Evolutionary conservation across 2,888 invertebrate species (phyloP), one percentile per base, ranked within the genome.

Genomic region (Apamea anceps): DNA sequence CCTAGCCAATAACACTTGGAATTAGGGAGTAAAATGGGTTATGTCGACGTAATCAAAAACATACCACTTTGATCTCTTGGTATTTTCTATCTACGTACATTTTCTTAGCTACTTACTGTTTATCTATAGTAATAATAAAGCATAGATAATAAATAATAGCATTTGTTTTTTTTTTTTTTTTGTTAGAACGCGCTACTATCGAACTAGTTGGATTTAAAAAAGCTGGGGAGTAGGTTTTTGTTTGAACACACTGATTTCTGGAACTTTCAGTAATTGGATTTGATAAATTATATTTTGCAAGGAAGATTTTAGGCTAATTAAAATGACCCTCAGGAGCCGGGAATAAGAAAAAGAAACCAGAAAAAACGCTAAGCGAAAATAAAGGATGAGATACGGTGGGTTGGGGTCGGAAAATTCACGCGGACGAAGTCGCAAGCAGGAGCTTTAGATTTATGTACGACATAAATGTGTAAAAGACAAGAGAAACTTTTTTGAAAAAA

Each of bases 1-100:
- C 54, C 7, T 28, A 28, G 37, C 18, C 60, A 54, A 74, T 51
- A 74, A 42, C 13, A 76, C 57, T 80, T 57, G 2, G 48, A 28
- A 18, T 63, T 28, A 25, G 48, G 28, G 15, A 60, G 13, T 68
- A 63, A 21, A 80, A 57, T 62, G 15, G 51, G n/a, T 37, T 76
- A 45, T 66, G 10, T n/a, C 0, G 8, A 75, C 45, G 45, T 63
- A 13, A 37, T 68, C 18, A 25, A 62, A 68, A 80, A 67, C 1
- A 6, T 8, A 15, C 13, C 2, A 18, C 5, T 7, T 48, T 32
- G 4, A 45, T 15, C 1, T 57, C 10, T 37, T 77, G 1, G 42
- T 21, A 28, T 75, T 51, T 75, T 28, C 5, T 57, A 37, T 18
- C 37, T 18, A 18, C 15, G 25, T 54, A 54, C 10, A 54, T 15